Evolutionary conservation across 2,888 invertebrate genomes (phyloP).

Genomic region (Cylindroiulus punctatus): DNA sequence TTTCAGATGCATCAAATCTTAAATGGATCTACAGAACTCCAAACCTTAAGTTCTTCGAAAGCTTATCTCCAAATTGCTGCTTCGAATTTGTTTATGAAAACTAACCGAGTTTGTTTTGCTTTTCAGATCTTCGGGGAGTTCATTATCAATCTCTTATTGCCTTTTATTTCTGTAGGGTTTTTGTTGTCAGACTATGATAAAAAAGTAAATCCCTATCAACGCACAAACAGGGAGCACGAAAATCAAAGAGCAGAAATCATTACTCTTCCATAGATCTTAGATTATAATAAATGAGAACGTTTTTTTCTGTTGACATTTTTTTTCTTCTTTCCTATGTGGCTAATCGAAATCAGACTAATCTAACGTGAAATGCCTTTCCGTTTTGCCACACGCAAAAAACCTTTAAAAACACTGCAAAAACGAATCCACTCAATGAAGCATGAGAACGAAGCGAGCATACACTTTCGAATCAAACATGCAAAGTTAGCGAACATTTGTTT

Average conservation of each 20-base stretch:
- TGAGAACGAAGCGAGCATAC: not conserved
- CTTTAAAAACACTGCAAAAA: not conserved
- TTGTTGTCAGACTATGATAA: not conserved
- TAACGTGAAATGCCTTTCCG: constrained; percentile 50
- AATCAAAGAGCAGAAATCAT: constrained; percentile 44
- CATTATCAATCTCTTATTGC: constrained; percentile 1
- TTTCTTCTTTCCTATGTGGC: not conserved
- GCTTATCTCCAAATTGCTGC: not conserved
- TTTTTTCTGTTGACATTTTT: constrained; percentile 22
- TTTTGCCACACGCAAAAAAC: not conserved
- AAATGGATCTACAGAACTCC: not conserved
- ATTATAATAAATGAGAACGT: constrained; percentile 42
- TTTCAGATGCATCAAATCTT: not conserved
- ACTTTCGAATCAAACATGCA: constrained; percentile 15
- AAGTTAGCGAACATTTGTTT: constrained; percentile 38
- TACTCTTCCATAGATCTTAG: constrained; percentile 47
- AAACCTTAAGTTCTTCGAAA: not conserved
- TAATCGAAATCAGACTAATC: constrained; percentile 50
- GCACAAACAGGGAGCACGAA: not conserved
- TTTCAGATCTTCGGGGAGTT: not conserved
- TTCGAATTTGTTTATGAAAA: constrained; percentile 25
- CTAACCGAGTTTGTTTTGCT: not conserved
- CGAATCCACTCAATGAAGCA: constrained; percentile 16
- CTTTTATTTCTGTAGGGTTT: not conserved
- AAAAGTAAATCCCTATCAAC: constrained; percentile 1